Evolutionary conservation across 2,113 vertebrate species (phyloP).

Genomic region (Grantiella picta): DNA sequence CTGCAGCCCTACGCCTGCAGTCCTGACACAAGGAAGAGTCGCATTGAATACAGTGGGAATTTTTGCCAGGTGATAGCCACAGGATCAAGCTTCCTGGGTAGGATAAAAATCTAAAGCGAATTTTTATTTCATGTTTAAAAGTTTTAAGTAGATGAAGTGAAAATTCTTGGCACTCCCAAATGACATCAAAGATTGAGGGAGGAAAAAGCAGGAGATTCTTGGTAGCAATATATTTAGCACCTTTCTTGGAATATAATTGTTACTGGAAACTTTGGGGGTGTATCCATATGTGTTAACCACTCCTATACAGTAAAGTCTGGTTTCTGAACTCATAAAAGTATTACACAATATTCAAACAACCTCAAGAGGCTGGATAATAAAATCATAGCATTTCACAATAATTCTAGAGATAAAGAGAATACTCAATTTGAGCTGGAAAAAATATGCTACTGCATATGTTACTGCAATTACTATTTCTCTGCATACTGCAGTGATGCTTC

Average conservation of each 20-base stretch:
- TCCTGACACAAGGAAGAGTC: neutral
- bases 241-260: constrained; percentile 65
- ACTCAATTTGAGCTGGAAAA: constrained; percentile 27
- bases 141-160: constrained; percentile 45
- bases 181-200: constrained; percentile 47
- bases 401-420: constrained; percentile 14
- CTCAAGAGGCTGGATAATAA: constrained; percentile 26
- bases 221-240: constrained; percentile 59
- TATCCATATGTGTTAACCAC: constrained; percentile 25
- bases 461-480: neutral
- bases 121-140: constrained; percentile 51
- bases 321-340: constrained; percentile 45
- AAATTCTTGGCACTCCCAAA: constrained; percentile 38
- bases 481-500: constrained; percentile 18
- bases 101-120: constrained; percentile 28
- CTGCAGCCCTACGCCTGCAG: neutral
- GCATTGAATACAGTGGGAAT: neutral
- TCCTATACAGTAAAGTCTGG: constrained; percentile 16
- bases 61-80: constrained; percentile 30
- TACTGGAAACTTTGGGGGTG: constrained; percentile 57
- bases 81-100: constrained; percentile 20
- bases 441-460: neutral
- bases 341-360: constrained; percentile 47
- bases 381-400: constrained; percentile 22
- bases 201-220: constrained; percentile 53